Conservation (phyloP, 2,113 vertebrate genomes). For the Athene noctua region DNA sequence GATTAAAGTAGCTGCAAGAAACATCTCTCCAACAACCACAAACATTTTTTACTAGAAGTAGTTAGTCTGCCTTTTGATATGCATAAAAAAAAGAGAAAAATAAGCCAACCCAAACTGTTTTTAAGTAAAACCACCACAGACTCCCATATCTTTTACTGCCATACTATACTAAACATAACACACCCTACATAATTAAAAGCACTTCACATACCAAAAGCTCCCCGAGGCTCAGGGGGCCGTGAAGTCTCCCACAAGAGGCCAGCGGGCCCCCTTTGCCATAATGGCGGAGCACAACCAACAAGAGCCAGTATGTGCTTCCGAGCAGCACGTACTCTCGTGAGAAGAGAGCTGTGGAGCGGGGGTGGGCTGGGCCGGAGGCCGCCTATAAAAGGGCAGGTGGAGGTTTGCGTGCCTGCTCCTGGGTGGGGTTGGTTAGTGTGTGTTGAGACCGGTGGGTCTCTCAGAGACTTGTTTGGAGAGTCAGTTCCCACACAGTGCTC, state of each 20-base stretch:
- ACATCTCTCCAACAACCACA: background rate
- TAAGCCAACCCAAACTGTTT: background rate
- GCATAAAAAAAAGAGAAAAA: background rate
- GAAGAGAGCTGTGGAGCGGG: rapidly evolving
- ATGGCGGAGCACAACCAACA: rapidly evolving
- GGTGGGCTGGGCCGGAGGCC: background rate
- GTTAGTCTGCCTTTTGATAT: background rate
- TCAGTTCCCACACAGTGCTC: rapidly evolving
- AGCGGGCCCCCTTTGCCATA: too few species aligned
- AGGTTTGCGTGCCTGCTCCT: rapidly evolving
- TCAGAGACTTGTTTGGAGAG: rapidly evolving
- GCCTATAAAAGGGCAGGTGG: rapidly evolving
- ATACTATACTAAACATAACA: background rate
- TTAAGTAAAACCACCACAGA: background rate
- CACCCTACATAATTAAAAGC: rapidly evolving
- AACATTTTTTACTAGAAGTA: background rate
- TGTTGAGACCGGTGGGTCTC: rapidly evolving
- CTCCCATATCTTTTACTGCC: rapidly evolving
- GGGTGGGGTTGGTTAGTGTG: too few species aligned
- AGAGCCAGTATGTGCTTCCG: rapidly evolving
- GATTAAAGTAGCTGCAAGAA: background rate
- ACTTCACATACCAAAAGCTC: background rate
- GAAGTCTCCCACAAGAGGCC: background rate
- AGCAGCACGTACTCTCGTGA: rapidly evolving
- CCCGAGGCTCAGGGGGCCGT: rapidly evolving